Percentiles rank a stretch among this genome's conserved stretches.
phyloP scores from a whole-genome alignment of 2,797 vertebrate species.

The Lophius americanus region DNA sequence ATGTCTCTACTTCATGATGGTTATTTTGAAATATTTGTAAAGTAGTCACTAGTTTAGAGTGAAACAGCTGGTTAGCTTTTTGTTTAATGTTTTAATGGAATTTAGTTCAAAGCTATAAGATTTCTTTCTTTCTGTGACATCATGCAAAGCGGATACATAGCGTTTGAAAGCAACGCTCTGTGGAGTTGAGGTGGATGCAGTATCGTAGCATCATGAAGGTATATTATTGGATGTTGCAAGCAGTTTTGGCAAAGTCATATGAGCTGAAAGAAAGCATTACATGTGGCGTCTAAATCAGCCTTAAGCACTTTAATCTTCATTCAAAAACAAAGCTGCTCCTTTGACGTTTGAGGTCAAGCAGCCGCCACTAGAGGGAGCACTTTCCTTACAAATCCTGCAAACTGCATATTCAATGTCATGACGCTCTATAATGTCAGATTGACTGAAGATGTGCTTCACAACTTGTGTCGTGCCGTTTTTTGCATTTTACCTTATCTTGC shows the following conservation, averaged over 20 bases:
- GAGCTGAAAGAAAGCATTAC: slow-evolving; percentile 11
- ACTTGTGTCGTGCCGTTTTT: slow-evolving; percentile 31
- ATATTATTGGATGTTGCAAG: slow-evolving; percentile 30
- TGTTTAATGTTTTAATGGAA: slow-evolving; percentile 56
- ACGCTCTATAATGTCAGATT: slow-evolving; percentile 32
- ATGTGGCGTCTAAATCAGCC: slow-evolving; percentile 40
- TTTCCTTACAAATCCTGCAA: slow-evolving; percentile 23
- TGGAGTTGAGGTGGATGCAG: slow-evolving; percentile 12
- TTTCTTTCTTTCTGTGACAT: slow-evolving; percentile 24
- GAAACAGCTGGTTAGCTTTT: slow-evolving; percentile 67
- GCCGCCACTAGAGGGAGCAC: slow-evolving; percentile 51
- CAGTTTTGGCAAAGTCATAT: slow-evolving; percentile 17
- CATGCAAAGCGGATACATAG: slow-evolving; percentile 7
- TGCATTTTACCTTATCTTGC: slow-evolving; percentile 45
- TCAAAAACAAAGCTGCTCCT: slow-evolving; percentile 33
- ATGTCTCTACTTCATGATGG: slow-evolving; percentile 56
- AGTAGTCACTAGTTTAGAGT: slow-evolving; percentile 50
- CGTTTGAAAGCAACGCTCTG: slow-evolving; percentile 36
- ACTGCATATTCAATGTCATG: slow-evolving; percentile 14
- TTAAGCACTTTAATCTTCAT: slow-evolving; percentile 75
- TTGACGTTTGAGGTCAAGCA: slow-evolving; percentile 40
- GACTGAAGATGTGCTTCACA: slow-evolving; percentile 31
- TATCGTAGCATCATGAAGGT: slow-evolving; percentile 10
- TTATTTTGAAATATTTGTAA: slow-evolving; percentile 64
- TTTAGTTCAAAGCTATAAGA: slow-evolving; percentile 35